Percentiles rank a stretch among this genome's conserved stretches.
phyloP scores from a whole-genome alignment of 2,888 invertebrate species.

The Leptothorax acervorum region DNA sequence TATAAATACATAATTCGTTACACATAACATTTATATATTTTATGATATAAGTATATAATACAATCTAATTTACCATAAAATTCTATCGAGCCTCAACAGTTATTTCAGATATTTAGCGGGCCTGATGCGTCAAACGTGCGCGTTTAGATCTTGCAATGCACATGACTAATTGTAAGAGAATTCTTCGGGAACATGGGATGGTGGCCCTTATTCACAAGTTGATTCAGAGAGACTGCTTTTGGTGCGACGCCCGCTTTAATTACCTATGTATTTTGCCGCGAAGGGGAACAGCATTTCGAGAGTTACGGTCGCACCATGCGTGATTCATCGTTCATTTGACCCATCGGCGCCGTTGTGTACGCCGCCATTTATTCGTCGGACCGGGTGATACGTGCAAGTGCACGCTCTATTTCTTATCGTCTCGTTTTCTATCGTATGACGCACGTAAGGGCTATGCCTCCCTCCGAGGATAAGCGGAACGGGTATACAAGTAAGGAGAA shows the following conservation, averaged over 20 bases:
- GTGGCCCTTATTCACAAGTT: constrained; percentile 67
- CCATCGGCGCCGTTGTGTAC: constrained; percentile 8
- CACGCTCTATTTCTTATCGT: constrained; percentile 75
- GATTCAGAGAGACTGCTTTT: constrained; percentile 70
- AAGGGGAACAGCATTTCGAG: constrained; percentile 53
- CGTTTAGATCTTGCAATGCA: constrained; percentile 41
- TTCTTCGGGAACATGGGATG: constrained; percentile 50
- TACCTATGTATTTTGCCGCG: constrained; percentile 69
- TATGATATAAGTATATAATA: not conserved
- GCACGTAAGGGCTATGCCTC: constrained; percentile 63
- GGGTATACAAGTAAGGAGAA: constrained; percentile 33
- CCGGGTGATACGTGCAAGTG: constrained; percentile 55
- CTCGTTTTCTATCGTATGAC: constrained; percentile 68
- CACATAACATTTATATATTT: not conserved
- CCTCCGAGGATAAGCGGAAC: constrained; percentile 35
- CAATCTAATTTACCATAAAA: not conserved
- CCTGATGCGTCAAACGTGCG: not conserved
- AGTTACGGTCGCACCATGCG: constrained; percentile 42
- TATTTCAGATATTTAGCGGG: not conserved
- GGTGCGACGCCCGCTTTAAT: constrained; percentile 70
- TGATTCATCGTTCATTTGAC: constrained; percentile 64
- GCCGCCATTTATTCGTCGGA: constrained; percentile 48
- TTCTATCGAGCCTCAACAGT: not conserved
- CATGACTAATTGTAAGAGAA: constrained; percentile 65
- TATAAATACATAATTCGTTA: not conserved